Percentiles rank a stretch among this genome's conserved stretches.
Conservation (phyloP, 2,113 vertebrate genomes). For the Sterrhoptilus dennistouni region DNA sequence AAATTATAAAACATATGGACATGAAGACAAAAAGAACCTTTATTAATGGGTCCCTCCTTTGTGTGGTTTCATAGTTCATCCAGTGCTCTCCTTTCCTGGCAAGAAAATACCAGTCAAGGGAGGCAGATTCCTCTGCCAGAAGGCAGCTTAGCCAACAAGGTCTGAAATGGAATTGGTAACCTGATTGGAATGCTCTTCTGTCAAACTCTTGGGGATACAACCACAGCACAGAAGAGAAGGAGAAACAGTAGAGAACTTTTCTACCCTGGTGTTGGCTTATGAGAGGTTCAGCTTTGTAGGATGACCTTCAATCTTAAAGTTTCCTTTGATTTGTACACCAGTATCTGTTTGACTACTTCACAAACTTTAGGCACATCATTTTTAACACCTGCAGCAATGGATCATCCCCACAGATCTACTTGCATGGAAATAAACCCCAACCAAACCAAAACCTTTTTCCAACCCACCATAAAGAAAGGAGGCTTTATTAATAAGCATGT, state of each 20-base stretch:
- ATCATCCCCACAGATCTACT: background rate
- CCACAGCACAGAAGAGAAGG: background rate
- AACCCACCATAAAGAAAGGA: background rate
- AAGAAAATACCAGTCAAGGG: background rate
- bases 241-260: background rate
- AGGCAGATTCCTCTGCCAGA: background rate
- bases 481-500: background rate
- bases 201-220: background rate
- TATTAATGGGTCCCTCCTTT: background rate
- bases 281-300: background rate
- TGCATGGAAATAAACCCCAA: background rate
- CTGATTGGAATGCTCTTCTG: background rate
- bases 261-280: background rate
- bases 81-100: background rate
- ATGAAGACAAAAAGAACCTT: background rate
- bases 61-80: background rate
- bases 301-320: background rate
- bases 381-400: background rate
- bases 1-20: background rate
- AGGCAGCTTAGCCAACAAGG: background rate
- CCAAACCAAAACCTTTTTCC: background rate
- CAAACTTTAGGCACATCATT: background rate
- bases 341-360: background rate
- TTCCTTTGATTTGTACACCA: background rate
- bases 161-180: background rate